These are phyloP conservation scores for Falco biarmicus DNA, from an alignment of 2,797 vertebrate species.

Conservation along the genomic window DNA sequence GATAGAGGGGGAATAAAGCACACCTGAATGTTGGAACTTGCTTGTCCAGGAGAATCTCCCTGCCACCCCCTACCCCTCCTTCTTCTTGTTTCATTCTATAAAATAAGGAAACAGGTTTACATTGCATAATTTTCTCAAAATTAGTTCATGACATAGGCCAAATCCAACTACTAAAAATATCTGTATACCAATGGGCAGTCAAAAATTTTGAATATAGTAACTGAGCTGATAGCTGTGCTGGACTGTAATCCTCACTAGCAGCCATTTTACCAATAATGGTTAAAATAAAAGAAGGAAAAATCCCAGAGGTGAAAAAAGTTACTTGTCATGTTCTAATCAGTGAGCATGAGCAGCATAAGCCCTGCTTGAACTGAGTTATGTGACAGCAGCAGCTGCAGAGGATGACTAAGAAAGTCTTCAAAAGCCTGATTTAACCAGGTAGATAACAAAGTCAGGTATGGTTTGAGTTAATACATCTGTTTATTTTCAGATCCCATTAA, in stretches of 20 bases:
- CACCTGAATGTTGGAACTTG: background rate
- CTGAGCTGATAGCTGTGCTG: background rate
- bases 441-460: background rate
- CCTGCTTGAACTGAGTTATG: background rate
- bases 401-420: background rate
- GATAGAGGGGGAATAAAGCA: background rate
- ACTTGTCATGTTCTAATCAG: background rate
- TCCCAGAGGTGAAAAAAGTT: background rate
- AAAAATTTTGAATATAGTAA: background rate
- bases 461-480: background rate
- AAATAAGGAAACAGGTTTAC: background rate
- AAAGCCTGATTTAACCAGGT: background rate
- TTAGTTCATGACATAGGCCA: background rate
- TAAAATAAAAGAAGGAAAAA: background rate
- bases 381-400: background rate
- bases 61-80: background rate
- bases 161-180: slow-evolving; percentile 5
- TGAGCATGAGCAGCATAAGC: accelerated
- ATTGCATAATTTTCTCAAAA: background rate
- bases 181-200: background rate
- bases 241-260: background rate
- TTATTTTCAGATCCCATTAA: background rate
- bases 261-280: background rate
- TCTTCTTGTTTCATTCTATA: background rate
- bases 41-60: background rate